phyloP scores from a whole-genome alignment of 2,888 invertebrate genomes.

The Gerris lacustris region DNA sequence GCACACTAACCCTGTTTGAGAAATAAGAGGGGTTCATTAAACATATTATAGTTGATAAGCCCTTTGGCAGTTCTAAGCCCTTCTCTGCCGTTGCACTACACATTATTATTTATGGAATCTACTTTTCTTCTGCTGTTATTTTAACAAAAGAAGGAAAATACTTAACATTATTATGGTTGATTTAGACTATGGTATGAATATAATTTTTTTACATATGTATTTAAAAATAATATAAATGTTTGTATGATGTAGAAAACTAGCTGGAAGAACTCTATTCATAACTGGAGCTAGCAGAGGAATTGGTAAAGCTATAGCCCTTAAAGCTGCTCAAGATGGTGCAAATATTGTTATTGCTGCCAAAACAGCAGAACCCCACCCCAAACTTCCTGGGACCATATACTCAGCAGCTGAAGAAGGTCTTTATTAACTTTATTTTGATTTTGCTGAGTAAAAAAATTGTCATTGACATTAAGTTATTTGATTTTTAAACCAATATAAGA shows the following conservation, averaged over 20 bases:
- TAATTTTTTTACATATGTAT: background rate
- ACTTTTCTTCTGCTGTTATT: no score
- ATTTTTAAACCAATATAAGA: no score
- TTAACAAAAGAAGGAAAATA: no score
- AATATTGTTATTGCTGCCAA: constrained; percentile 86
- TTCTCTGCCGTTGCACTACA: no score
- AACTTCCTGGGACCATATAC: constrained; percentile 83
- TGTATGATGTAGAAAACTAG: constrained; percentile 47
- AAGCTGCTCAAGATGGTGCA: constrained; percentile 83
- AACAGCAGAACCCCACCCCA: constrained; percentile 79
- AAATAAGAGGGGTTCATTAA: no score
- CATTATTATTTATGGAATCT: no score
- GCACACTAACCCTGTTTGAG: no score
- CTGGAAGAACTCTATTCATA: constrained; percentile 84
- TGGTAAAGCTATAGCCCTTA: constrained; percentile 86
- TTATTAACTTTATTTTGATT: constrained; percentile 32
- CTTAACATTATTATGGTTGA: no score
- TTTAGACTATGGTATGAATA: background rate
- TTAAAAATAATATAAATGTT: background rate
- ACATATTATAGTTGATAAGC: no score
- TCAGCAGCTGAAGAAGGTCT: constrained; percentile 77
- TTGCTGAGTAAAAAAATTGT: background rate
- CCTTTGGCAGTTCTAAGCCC: no score
- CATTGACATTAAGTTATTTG: no score
- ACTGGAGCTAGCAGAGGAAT: constrained; percentile 95